These are phyloP conservation scores for Halocynthia aurantium DNA, from an alignment of 23 tunicate genomes.

Conservation along the genomic window DNA sequence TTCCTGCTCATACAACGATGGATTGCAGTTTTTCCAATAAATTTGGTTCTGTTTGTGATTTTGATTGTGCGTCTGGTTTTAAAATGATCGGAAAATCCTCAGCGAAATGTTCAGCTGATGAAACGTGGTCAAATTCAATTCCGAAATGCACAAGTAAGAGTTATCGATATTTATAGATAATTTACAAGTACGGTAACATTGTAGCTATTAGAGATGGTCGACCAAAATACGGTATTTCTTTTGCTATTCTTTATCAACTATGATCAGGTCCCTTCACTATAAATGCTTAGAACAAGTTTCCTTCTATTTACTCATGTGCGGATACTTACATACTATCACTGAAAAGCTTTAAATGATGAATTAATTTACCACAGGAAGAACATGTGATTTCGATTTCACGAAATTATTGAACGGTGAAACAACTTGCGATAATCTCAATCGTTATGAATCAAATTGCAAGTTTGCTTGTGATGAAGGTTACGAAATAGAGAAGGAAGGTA, in stretches of 20 bases:
- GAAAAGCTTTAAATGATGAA: neutral
- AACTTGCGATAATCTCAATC: conserved; percentile 36
- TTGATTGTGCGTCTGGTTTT: conserved; percentile 14
- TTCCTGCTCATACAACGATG: conserved; percentile 12
- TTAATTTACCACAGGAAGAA: conserved; percentile 1
- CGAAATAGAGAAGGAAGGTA: neutral
- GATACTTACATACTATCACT: too few species aligned
- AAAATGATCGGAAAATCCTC: neutral
- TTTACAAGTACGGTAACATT: too few species aligned
- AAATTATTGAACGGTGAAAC: conserved; percentile 17
- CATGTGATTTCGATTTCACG: conserved; percentile 14
- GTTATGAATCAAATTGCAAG: conserved; percentile 44
- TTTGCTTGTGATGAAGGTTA: conserved; percentile 40
- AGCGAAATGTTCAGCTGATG: conserved; percentile 53
- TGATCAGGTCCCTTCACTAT: too few species aligned
- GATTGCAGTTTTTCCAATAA: neutral
- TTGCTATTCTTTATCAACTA: too few species aligned
- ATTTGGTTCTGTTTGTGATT: conserved; percentile 15
- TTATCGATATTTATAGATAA: neutral
- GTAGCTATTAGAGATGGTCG: too few species aligned
- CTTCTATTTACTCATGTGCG: too few species aligned
- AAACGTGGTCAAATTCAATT: conserved; percentile 31
- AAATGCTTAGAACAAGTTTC: too few species aligned
- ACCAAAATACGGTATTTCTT: too few species aligned
- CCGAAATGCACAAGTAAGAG: conserved; percentile 49